phyloP scores from a whole-genome alignment of 2,797 vertebrate species.

The Pelochelys cantorii region DNA sequence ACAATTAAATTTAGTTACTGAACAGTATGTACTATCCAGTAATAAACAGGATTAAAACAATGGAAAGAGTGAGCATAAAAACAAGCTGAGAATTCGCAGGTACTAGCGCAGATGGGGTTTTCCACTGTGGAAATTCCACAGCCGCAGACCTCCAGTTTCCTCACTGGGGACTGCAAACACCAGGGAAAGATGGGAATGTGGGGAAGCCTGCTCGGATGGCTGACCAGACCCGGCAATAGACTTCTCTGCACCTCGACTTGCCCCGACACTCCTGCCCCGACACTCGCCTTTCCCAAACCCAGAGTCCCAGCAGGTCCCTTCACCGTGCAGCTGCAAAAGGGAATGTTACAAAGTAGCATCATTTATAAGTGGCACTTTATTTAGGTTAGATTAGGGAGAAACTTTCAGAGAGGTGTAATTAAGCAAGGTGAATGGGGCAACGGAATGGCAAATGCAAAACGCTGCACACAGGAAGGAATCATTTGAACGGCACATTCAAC shows the following conservation, averaged over 20 bases:
- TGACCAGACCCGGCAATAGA: background rate
- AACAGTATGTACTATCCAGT: background rate
- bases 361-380: background rate
- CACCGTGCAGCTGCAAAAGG: background rate
- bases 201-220: background rate
- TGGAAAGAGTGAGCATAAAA: slow-evolving; percentile 10
- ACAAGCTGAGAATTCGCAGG: background rate
- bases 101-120: accelerated
- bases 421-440: background rate
- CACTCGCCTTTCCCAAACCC: slow-evolving; percentile 45
- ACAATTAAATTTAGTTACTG: background rate
- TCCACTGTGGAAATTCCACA: background rate
- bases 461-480: background rate
- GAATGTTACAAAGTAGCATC: background rate
- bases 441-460: slow-evolving; percentile 24
- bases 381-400: slow-evolving; percentile 8
- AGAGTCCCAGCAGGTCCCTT: background rate
- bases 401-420: slow-evolving; percentile 14
- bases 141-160: background rate
- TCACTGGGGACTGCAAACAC: background rate
- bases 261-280: background rate
- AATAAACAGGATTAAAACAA: slow-evolving; percentile 4
- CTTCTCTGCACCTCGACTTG: background rate
- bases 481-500: background rate
- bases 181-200: background rate